Base-by-base conservation (phyloP, 2,888 invertebrate genomes). In the Drosophila kanekoi region DNA sequence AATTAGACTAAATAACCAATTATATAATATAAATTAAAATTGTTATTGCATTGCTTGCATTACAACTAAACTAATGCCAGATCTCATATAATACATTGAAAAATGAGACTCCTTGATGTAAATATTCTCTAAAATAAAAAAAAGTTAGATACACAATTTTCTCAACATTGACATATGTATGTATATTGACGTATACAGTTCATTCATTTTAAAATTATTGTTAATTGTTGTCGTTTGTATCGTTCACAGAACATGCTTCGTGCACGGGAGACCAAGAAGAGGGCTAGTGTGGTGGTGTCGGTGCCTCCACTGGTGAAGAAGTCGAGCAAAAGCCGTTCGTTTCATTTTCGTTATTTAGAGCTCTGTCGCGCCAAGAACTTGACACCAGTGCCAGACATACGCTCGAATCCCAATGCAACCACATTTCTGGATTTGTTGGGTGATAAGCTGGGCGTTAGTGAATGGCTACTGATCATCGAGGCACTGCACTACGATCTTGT, bases 391-490 rank as follows among this genome's bases (percentile, higher is more conserved):
- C 54, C 87, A 0, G 91, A 91, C 18, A 87, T 92, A 11, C 91
- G 91, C 38, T 68, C 81, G 13, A 92, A 91, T 62, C 81, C 89
- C 9, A 91, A 92, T 44, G 93, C 93, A 59, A 94, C 93, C 16
- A 93, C 94, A 51, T 91, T 93, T 41, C 83, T 96, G 68, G 96
- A 96, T 78, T 95, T 97, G 81, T 94, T 94, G 73, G 96, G 95
- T 53, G 96, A 97, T 88, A 94, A 96, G 74, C 93, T 97, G 52
- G 95, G 95, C 84, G 94, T 95, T 69, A 94, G 94, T 68, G 96
- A 97, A 76, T 97, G 96, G 96, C 93, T 94, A 33, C 95, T 96
- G 1, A 95, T 97, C 49, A 92, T 96, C 52, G 95, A 95, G 80
- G 95, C 96, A 0, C 92, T 97, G 5, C 94, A 95, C 49, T 93